Evolutionary conservation across 2,797 vertebrate genomes (phyloP).

Genomic region (Ctenopoma kingsleyae): DNA sequence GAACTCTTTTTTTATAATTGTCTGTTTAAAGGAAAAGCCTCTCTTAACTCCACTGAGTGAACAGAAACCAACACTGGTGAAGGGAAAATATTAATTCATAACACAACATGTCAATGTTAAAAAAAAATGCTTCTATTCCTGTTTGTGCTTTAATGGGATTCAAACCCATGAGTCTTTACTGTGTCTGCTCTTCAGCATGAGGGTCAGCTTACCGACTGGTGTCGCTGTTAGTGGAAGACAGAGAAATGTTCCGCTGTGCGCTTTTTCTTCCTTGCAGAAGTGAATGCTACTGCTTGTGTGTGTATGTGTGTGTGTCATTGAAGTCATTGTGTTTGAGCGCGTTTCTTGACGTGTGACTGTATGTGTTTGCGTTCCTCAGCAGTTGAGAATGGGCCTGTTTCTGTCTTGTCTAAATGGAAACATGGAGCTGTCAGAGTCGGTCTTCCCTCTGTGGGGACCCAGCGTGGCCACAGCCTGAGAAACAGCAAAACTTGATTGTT

Average conservation of each 20-base stretch:
- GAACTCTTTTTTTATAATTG: neutral
- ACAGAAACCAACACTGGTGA: neutral
- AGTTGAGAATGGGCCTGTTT: slow-evolving; percentile 79
- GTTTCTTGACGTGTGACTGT: neutral
- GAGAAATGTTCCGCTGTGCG: slow-evolving; percentile 22
- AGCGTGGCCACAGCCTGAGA: slow-evolving; percentile 94
- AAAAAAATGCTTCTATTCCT: slow-evolving; percentile 2
- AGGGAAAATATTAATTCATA: neutral
- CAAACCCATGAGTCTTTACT: slow-evolving; percentile 19
- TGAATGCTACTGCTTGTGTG: slow-evolving; percentile 11
- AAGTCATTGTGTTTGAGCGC: slow-evolving; percentile 7
- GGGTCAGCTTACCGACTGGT: slow-evolving; percentile 46
- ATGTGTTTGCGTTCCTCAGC: slow-evolving; percentile 53
- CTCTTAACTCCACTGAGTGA: neutral
- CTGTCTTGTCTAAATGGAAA: slow-evolving; percentile 78
- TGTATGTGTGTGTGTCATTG: neutral
- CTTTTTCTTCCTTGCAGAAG: neutral
- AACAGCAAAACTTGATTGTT: slow-evolving; percentile 19
- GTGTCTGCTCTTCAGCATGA: slow-evolving; percentile 5
- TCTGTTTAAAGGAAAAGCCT: neutral
- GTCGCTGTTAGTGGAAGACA: slow-evolving; percentile 14
- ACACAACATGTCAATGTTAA: neutral
- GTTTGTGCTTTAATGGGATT: slow-evolving; percentile 22
- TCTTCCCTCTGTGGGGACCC: slow-evolving; percentile 92
- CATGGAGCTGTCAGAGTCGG: slow-evolving; percentile 61